A percentile compares a stretch with the other conserved stretches of the same genome.
phyloP scores from a whole-genome alignment of 1,140 invertebrate species.

The Oncopodura yosiiana region DNA sequence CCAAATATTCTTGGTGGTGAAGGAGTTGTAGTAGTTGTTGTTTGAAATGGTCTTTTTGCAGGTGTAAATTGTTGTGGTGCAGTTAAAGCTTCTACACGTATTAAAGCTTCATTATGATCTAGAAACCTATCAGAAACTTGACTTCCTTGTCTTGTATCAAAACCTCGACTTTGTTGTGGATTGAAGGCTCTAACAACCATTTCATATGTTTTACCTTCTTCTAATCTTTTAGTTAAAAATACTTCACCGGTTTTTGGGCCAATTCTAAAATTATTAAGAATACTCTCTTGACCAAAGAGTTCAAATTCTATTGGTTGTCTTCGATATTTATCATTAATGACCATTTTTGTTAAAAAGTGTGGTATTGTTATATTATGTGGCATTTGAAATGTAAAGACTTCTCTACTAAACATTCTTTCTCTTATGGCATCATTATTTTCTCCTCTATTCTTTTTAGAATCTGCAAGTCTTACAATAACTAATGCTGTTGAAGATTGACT shows the following conservation, averaged over 20 bases:
- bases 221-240: constrained; percentile 55
- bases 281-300: constrained; percentile 43
- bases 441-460: constrained; percentile 54
- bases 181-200: constrained; percentile 51
- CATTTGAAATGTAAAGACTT: constrained; percentile 40
- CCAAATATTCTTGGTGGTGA: neutral
- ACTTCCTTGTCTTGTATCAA: constrained; percentile 30
- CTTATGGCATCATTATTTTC: constrained; percentile 32
- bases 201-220: constrained; percentile 53
- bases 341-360: constrained; percentile 56
- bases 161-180: constrained; percentile 2
- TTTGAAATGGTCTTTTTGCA: too few relatives aligned
- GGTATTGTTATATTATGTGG: constrained; percentile 62
- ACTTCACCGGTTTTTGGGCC: constrained; percentile 61
- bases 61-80: too few relatives aligned
- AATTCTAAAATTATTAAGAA: constrained; percentile 52
- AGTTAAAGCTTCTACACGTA: constrained; percentile 21
- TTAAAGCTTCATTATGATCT: constrained; percentile 32
- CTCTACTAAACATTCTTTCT: constrained; percentile 29
- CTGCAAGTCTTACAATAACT: constrained; percentile 52
- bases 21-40: too few relatives aligned
- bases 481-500: constrained; percentile 62
- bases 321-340: constrained; percentile 51
- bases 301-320: constrained; percentile 42
- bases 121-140: constrained; percentile 20